Evolutionary conservation across 2,888 invertebrate species (phyloP), one percentile per base, ranked within the genome.

Genomic region (Operophtera brumata): DNA sequence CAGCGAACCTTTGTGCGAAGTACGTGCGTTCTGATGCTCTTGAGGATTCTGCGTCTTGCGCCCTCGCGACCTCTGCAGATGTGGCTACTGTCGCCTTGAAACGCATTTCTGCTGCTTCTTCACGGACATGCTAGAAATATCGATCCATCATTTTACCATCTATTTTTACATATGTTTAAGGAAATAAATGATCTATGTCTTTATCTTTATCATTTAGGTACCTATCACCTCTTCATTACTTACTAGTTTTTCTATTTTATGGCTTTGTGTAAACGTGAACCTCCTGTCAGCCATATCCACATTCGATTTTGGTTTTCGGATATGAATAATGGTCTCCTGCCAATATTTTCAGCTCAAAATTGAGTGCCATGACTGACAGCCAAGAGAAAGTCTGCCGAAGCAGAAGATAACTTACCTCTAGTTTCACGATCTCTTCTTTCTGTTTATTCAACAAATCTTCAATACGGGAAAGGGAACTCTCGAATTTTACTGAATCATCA

Each of bases 51-150:
- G 93, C 92, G 35, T 92, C 91, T 59, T 94, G 91, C 0, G 94
- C 94, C 5, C 92, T 91, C 62, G 93, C 92, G 56, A 95, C 95
- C 70, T 95, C 94, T 6, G 93, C 92, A 2, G 93, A 87, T 0
- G 96, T 90, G 0, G 93, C 92, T 0, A 92, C 91, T 48, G 93
- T 93, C 0, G 95, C 95, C 0, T 92, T 91, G 37, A 94, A 92
- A 11, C 94, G 91, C 89, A 95, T 93, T 62, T 92, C 92, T 0
- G 93, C 91, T 4, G 96, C 96, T 79, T 95, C 96, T 36, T 92
- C 92, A 61, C 95, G 93, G 0, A 96, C 93, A 71, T 90, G 84
- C 93, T 94, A 56, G 3, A 47, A 25, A 12, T 2, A 11, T 8
- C 25, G 14, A 11, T 26, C 20, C 7, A 13, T 13, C 12, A n/a